phyloP scores from a whole-genome alignment of 2,797 vertebrate species.

The Anolis apletophallus region DNA sequence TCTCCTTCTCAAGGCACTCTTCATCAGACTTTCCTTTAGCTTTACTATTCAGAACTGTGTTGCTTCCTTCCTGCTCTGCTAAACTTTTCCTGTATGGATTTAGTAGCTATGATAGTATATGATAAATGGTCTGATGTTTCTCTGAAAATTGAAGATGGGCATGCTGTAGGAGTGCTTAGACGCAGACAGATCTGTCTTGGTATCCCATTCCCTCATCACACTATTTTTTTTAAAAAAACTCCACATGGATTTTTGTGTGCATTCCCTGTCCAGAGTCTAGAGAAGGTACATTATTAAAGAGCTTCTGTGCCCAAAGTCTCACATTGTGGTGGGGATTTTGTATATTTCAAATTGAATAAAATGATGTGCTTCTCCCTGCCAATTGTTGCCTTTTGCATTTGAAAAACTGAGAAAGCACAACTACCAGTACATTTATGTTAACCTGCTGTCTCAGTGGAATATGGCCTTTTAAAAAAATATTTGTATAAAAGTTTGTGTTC shows the following conservation, averaged over 20 bases:
- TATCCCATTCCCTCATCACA: neutral
- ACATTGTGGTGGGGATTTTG: neutral
- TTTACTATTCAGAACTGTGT: neutral
- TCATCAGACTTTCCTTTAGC: neutral
- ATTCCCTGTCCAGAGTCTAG: neutral
- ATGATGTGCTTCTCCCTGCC: neutral
- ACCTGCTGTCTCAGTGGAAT: no score
- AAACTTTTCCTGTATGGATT: neutral
- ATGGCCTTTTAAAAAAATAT: neutral
- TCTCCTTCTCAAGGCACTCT: neutral
- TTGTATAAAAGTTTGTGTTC: neutral
- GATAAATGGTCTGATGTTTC: neutral
- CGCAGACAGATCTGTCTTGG: no score
- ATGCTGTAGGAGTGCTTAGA: no score
- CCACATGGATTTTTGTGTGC: no score
- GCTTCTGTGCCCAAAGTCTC: neutral
- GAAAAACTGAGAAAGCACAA: no score
- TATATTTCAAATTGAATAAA: neutral
- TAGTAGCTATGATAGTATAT: neutral
- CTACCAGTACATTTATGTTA: no score
- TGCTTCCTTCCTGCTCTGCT: neutral
- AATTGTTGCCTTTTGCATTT: neutral
- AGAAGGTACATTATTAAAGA: neutral
- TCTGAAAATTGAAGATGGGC: neutral
- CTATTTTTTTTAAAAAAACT: neutral